Evolutionary conservation across 2,888 invertebrate genomes (phyloP).

Genomic region (Leptinotarsa peninsularis): DNA sequence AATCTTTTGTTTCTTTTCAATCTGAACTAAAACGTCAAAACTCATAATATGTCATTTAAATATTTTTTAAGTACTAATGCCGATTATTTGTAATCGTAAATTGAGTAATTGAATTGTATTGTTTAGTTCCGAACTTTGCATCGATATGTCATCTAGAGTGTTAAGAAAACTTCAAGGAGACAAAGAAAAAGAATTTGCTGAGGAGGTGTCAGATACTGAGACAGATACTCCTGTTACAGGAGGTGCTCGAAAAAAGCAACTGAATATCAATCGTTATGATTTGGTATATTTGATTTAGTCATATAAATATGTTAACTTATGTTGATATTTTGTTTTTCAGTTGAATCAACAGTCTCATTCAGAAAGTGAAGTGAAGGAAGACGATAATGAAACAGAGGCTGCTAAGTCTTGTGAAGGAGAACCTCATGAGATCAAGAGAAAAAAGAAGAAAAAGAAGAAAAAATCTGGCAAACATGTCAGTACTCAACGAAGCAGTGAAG

Average conservation of each 20-base stretch:
- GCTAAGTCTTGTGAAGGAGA: slow-evolving; percentile 69
- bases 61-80: slow-evolving; percentile 8
- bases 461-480: slow-evolving; percentile 69
- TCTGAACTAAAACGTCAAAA: slow-evolving; percentile 12
- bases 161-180: slow-evolving; percentile 75
- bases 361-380: slow-evolving; percentile 78
- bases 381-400: slow-evolving; percentile 75
- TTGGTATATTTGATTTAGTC: slow-evolving; percentile 68
- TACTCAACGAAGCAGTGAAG: slow-evolving; percentile 72
- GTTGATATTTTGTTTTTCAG: slow-evolving; percentile 61
- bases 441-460: slow-evolving; percentile 75
- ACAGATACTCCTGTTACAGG: slow-evolving; percentile 68
- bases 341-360: slow-evolving; percentile 76
- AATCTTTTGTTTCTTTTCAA: background rate
- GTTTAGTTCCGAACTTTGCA: background rate
- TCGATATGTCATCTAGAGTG: slow-evolving; percentile 74
- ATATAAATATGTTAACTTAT: slow-evolving; percentile 19
- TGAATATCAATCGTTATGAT: slow-evolving; percentile 77
- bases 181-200: slow-evolving; percentile 68
- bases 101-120: slow-evolving; percentile 10
- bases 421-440: slow-evolving; percentile 66
- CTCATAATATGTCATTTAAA: slow-evolving; percentile 21
- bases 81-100: slow-evolving; percentile 26
- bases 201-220: slow-evolving; percentile 69
- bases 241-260: slow-evolving; percentile 70